Evolutionary conservation across 2,113 vertebrate genomes (phyloP), one percentile per base, ranked within the genome.

Genomic region (Colossoma macropomum): DNA sequence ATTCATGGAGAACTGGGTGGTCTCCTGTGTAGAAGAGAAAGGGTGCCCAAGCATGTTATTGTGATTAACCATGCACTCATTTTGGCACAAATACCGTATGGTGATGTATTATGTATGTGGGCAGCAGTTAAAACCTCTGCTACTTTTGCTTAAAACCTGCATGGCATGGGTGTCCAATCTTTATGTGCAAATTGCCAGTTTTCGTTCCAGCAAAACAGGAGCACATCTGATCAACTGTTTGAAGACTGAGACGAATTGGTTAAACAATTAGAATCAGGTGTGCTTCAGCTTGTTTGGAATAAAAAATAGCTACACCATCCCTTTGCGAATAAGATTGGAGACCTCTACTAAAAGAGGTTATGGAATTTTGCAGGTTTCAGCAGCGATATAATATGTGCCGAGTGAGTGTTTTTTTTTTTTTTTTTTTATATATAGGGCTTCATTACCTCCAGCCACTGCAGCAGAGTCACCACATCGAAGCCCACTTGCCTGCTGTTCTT

Each of bases 391-490:
- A 60, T 9, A 0, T 45, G 8, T 48, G 32, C 38, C 10, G 41
- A 9, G 41, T 45, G 41, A 9, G 10, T 45, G 41, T 45, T 11
- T 45, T 45, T 9, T 9, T 45, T 8, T 45, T 11, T 1, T 5
- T 21, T n/a, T 25, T 15, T 41, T 27, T 28, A 41, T 23, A 45
- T 8, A 45, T 45, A 45, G 10, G 15, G 25, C 45, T 76, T 27
- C 16, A 50, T 77, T 88, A 96, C 96, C 95, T 96, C 93, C 84
- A 97, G 88, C 96, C 96, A 97, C 48, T 83, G 84, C 50, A 97
- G 89, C 48, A 96, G 76, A 2, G 79, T 50, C 0, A 95, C 95
- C 0, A 97, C 93, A 66, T 96, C 95, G 56, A 83, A 91, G 10
- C 96, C 96, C 6, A 95, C 84, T 0, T 84, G 34, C 6, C 94